A percentile compares a stretch with the other conserved stretches of the same genome.
Evolutionary conservation across 2,888 invertebrate species (phyloP).

Genomic region (Drosophila anceps): DNA sequence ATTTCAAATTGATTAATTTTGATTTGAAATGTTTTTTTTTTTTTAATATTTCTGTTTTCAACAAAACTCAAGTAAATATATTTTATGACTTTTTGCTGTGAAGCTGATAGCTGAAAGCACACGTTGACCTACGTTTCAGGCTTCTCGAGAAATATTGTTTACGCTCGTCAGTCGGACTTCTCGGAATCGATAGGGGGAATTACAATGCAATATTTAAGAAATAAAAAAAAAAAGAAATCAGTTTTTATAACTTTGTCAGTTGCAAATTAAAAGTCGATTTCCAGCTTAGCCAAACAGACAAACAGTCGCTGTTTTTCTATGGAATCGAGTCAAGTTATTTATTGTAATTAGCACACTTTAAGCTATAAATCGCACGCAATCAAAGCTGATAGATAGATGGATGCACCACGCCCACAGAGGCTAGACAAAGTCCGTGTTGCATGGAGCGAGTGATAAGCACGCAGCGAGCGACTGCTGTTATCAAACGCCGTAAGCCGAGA

Average conservation of each 20-base stretch:
- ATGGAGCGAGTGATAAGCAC: conserved; percentile 52
- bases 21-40: background rate
- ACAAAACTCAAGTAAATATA: background rate
- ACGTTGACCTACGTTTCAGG: background rate
- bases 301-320: conserved; percentile 19
- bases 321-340: background rate
- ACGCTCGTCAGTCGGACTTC: background rate
- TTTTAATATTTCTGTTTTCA: conserved; percentile 7
- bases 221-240: background rate
- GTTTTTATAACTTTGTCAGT: background rate
- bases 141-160: background rate
- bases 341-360: conserved; percentile 10
- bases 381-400: background rate
- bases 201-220: conserved; percentile 1
- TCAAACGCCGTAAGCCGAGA: conserved; percentile 41
- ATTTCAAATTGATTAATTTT: conserved; percentile 7
- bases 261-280: conserved; percentile 14
- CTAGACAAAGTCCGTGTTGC: conserved; percentile 58
- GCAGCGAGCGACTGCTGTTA: conserved; percentile 46
- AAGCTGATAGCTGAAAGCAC: conserved; percentile 1
- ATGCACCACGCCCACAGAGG: conserved; percentile 2
- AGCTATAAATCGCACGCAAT: conserved; percentile 17
- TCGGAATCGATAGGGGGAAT: conserved; percentile 1
- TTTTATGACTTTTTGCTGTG: background rate
- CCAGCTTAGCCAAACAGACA: conserved; percentile 26